phyloP scores from a whole-genome alignment of 2,113 vertebrate species.

The Galbula dea region DNA sequence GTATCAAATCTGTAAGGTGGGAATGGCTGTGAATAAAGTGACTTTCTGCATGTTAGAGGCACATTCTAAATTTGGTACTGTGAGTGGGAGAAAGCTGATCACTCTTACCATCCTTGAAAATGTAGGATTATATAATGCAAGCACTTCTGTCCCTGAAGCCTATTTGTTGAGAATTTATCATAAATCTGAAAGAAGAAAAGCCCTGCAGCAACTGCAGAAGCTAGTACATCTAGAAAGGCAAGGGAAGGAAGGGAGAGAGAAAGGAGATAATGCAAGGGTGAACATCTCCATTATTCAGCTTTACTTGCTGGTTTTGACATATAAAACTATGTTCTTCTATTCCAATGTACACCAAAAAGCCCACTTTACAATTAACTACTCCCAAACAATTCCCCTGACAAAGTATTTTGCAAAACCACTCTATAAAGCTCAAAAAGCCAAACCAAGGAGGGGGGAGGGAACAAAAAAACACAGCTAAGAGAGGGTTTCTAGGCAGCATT shows the following conservation, averaged over 20 bases:
- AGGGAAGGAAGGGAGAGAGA: not conserved
- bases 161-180: not conserved
- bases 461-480: not conserved
- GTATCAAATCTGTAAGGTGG: not conserved
- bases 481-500: not conserved
- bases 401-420: not conserved
- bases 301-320: not conserved
- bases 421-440: not conserved
- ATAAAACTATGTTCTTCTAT: not conserved
- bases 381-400: not conserved
- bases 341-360: rapidly evolving
- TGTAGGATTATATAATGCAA: not conserved
- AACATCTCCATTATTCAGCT: not conserved
- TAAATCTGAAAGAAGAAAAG: not conserved
- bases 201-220: not conserved
- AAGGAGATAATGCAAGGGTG: not conserved
- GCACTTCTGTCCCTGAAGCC: not conserved
- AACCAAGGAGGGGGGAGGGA: rapidly evolving
- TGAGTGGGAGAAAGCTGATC: not conserved
- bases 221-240: not conserved
- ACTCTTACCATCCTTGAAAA: not conserved
- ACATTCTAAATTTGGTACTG: not conserved
- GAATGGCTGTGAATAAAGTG: not conserved
- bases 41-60: not conserved
- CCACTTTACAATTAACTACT: not conserved